Base-by-base conservation (phyloP, 1,140 invertebrate genomes). In the Plodia interpunctella region DNA sequence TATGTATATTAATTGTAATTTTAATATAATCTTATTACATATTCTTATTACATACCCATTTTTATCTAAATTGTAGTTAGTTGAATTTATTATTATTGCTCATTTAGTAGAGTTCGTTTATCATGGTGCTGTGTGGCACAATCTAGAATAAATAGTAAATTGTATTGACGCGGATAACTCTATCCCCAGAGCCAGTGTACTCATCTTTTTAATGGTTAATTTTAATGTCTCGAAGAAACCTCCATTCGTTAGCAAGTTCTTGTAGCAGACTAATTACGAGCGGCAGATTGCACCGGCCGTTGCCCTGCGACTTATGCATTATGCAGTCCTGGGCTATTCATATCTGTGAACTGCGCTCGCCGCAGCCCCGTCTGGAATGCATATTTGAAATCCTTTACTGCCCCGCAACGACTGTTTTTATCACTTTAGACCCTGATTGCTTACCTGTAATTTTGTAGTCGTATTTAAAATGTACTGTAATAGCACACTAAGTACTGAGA, bases 231-330 rank as follows among this genome's bases (percentile, higher is more conserved):
- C 18, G 10, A 20, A 51, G 9, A 49, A 49, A 49, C 17, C 1
- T 51, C 18, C 20, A 20, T 20, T 21, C 5, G 10, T 2, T 51
- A 21, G 8, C 10, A 51, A 51, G 13, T 20, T 51, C 20, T 20
- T 20, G 18, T 21, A 51, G 4, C 58, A 68, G 56, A 69, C 70
- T 78, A 75, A 75, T 78, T 78, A 68, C 72, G 50, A 65, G 62
- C 60, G 69, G 68, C 60, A 71, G 68, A 66, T 68, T 74, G 67
- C 69, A 63, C 38, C 62, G 69, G 66, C 62, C 70, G 59, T 60
- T 73, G 70, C 68, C 54, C 64, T 63, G 53, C 59, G 60, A 57
- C 69, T 64, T 66, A 66, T 72, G 61, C 64, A 64, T 68, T 69
- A 74, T 66, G 62, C 66, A 68, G 20, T 15, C 19, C 51, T 25